Conservation (phyloP, 1,140 invertebrate species). For the Pteromalus puparum region DNA sequence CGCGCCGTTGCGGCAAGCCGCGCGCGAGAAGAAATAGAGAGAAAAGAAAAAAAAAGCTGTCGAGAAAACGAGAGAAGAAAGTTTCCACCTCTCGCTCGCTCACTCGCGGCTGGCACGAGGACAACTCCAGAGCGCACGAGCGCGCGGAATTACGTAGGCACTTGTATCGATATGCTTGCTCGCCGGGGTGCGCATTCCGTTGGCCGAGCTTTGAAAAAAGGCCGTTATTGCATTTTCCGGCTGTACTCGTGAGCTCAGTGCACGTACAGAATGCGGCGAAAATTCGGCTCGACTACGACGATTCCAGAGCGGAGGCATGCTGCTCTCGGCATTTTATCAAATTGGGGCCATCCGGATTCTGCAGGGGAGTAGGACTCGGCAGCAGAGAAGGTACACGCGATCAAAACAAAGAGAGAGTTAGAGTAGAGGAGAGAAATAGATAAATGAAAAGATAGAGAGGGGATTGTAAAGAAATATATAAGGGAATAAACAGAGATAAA, state of each 20-base stretch:
- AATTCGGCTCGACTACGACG: neutral
- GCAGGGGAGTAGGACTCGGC: neutral
- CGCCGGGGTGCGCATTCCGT: neutral
- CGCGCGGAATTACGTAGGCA: slow-evolving; percentile 28
- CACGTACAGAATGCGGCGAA: slow-evolving; percentile 17
- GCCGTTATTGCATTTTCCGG: slow-evolving; percentile 43
- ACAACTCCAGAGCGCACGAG: neutral
- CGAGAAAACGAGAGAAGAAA: neutral
- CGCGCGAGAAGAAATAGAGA: neutral
- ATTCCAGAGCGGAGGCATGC: neutral
- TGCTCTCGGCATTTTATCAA: slow-evolving; percentile 17
- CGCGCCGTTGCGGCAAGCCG: neutral
- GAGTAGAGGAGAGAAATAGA: neutral
- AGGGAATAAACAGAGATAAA: slow-evolving; percentile 22
- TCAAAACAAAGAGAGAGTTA: slow-evolving; percentile 13
- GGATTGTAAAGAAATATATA: slow-evolving; percentile 1
- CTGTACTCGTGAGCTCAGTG: no score
- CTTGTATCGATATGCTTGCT: slow-evolving; percentile 32
- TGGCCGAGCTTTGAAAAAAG: slow-evolving; percentile 3
- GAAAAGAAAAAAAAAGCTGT: neutral
- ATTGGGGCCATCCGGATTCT: slow-evolving; percentile 15
- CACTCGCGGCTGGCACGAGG: neutral
- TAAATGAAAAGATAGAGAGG: slow-evolving; percentile 43
- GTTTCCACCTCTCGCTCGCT: neutral
- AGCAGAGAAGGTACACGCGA: neutral